Evolutionary conservation across 2,113 vertebrate genomes (phyloP).

Genomic region (Ceyx margarethae): DNA sequence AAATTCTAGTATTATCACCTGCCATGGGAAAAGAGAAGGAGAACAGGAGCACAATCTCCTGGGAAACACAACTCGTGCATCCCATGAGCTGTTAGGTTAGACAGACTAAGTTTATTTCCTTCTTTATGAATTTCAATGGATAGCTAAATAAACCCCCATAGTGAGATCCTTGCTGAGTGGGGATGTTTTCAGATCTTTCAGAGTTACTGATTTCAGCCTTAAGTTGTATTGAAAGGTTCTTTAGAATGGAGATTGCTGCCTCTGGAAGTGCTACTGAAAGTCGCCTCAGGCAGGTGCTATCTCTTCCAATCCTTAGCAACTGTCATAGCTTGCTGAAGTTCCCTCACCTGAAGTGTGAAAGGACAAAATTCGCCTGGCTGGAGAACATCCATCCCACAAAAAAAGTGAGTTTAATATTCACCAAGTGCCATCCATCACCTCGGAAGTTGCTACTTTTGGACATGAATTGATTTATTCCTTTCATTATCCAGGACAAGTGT

Average conservation of each 20-base stretch:
- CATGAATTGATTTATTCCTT: slow-evolving; percentile 14
- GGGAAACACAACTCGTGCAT: background rate
- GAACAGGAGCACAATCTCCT: background rate
- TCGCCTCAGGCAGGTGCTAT: background rate
- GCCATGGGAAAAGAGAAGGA: background rate
- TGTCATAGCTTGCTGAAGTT: background rate
- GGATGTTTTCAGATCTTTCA: background rate
- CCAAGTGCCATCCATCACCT: background rate
- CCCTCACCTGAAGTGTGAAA: background rate
- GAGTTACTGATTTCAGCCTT: background rate
- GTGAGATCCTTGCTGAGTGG: background rate
- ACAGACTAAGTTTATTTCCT: background rate
- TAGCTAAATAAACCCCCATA: background rate
- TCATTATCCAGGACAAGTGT: background rate
- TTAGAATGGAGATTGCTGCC: background rate
- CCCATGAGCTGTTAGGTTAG: background rate
- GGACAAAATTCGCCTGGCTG: background rate
- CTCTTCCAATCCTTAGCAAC: background rate
- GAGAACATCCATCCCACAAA: background rate
- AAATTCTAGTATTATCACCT: background rate
- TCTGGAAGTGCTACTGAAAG: background rate
- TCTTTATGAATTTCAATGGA: background rate
- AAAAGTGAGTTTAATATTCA: background rate
- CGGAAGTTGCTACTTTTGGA: background rate
- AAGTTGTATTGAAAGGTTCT: background rate